These are phyloP conservation scores for Theristicus caerulescens DNA, from an alignment of 2,113 vertebrate species.

Conservation along the genomic window DNA sequence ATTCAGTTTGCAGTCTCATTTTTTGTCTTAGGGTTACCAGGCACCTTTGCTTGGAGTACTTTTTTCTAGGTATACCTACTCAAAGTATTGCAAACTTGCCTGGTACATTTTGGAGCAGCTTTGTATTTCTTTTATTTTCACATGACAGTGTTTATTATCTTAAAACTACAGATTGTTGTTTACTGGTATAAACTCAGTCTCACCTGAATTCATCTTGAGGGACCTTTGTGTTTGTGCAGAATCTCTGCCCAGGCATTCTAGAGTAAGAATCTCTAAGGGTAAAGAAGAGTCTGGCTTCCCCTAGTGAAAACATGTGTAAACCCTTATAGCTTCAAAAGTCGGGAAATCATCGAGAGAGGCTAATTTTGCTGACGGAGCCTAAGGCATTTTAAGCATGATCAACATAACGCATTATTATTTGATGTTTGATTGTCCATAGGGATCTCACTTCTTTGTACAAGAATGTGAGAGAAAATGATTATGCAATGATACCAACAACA, in stretches of 20 bases:
- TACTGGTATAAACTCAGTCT: background rate
- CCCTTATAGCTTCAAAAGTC: background rate
- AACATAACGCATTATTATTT: background rate
- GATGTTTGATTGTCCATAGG: background rate
- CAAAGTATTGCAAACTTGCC: background rate
- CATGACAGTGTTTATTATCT: background rate
- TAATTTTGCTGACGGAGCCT: constrained; percentile 32
- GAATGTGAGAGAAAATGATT: background rate
- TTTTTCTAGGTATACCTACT: background rate
- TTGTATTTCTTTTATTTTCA: background rate
- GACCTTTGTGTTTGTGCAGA: background rate
- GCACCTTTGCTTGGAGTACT: background rate
- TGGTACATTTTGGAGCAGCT: background rate
- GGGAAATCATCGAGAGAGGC: background rate
- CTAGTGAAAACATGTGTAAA: background rate
- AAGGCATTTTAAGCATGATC: background rate
- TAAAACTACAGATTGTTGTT: background rate
- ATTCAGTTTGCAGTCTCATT: background rate
- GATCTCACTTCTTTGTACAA: background rate
- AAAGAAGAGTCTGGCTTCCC: background rate
- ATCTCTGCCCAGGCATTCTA: background rate
- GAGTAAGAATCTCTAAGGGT: background rate
- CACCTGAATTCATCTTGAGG: background rate
- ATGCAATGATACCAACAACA: background rate
- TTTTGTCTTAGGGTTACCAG: background rate